Evolutionary conservation across 2,797 vertebrate species (phyloP).

Genomic region (Centropyge bicolor): DNA sequence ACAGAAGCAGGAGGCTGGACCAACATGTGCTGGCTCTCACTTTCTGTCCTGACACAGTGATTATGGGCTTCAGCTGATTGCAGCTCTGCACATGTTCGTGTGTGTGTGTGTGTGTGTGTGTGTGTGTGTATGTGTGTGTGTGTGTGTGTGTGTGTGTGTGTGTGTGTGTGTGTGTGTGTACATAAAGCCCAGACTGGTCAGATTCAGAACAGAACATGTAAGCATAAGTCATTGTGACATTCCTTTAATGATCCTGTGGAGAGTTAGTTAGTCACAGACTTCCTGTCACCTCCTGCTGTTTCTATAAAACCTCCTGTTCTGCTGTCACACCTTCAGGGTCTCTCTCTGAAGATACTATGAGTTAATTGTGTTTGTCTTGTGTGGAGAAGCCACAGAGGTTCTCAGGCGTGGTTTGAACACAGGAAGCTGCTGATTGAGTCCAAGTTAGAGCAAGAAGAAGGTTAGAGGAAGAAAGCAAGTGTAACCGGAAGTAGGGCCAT

Average conservation of each 20-base stretch:
- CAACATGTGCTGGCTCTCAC: neutral
- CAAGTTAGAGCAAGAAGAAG: slow-evolving; percentile 10
- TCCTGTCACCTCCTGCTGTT: too few relatives aligned
- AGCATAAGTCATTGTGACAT: neutral
- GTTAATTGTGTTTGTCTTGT: neutral
- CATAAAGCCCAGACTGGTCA: neutral
- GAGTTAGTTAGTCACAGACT: neutral
- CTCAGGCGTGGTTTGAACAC: slow-evolving; percentile 29
- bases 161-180: neutral
- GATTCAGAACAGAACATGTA: neutral
- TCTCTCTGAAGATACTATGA: rapidly evolving
- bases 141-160: neutral
- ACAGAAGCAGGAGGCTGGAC: neutral
- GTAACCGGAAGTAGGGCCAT: neutral
- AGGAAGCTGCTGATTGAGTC: slow-evolving; percentile 4
- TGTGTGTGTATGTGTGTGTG: neutral
- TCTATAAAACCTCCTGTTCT: rapidly evolving
- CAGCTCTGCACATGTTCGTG: slow-evolving; percentile 11
- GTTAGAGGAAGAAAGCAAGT: neutral
- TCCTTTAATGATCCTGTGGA: neutral
- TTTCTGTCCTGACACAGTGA: slow-evolving; percentile 33
- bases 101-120: neutral
- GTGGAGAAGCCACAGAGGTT: neutral
- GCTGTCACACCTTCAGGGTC: neutral
- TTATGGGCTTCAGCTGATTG: slow-evolving; percentile 16